Evolutionary conservation across 2,888 invertebrate genomes (phyloP), one percentile per base, ranked within the genome.

Genomic region (Spialia ferax): DNA sequence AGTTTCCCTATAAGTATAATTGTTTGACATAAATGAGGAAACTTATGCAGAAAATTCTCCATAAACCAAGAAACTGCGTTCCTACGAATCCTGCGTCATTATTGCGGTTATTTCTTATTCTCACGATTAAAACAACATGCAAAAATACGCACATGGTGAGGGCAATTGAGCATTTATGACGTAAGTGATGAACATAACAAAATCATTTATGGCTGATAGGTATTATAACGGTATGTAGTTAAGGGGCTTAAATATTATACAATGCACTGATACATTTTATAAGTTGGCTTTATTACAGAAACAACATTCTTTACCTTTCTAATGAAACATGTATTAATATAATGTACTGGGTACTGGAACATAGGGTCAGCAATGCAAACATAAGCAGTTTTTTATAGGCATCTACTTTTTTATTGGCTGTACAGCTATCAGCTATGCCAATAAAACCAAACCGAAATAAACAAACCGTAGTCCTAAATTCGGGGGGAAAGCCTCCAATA

Each of bases 71-170:
- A 72, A 70, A 72, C 60, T n/a, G n/a, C n/a, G n/a, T n/a, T n/a
- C n/a, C n/a, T n/a, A 71, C 73, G 57, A 38, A 62, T 69, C 56
- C 70, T 71, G 73, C 52, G 5, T 1, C 22, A 20, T 11, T 22
- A 50, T 45, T 18, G 42, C 13, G 8, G 13, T 15, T 15, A n/a
- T 42, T 15, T 42, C 7, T 42, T n/a, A n/a, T n/a, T 42, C n/a
- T 8, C 8, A 2, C 2, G 1, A 42, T 42, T 42, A 15, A 2
- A n/a, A 42, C 6, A n/a, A n/a, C 15, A 42, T 42, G 42, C 10
- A 32, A 1, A 32, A 1, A 32, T 32, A 38, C 11, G 35, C 0
- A 10, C 35, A 8, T 38, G 7, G n/a, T 3, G n/a, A 38, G 7
- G n/a, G 4, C 38, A 4, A 10, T 35, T 2, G 11, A 35, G 32